These are phyloP conservation scores for Dendropsophus ebraccatus DNA, from an alignment of 2,113 vertebrate species.

Conservation along the genomic window DNA sequence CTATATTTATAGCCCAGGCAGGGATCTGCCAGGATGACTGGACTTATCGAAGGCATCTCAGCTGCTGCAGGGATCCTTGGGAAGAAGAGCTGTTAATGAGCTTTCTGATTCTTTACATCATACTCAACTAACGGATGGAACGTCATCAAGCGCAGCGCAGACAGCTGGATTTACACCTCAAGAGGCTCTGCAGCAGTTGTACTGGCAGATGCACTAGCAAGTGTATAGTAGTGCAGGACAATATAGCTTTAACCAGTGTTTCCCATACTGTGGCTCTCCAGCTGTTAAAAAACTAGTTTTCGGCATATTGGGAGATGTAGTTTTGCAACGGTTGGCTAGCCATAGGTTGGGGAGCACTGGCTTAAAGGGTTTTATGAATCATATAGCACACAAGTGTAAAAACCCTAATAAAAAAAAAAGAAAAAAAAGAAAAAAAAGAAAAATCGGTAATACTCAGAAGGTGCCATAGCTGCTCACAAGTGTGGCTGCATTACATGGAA, in stretches of 20 bases:
- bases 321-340: too few relatives aligned
- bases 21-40: conserved; percentile 20
- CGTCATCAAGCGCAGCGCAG: not conserved
- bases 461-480: not conserved
- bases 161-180: conserved; percentile 22
- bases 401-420: too few relatives aligned
- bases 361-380: not conserved
- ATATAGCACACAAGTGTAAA: not conserved
- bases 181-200: conserved; percentile 28
- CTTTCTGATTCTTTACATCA: not conserved
- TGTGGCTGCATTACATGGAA: not conserved
- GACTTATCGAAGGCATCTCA: conserved; percentile 19
- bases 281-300: too few relatives aligned
- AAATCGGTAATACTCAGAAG: not conserved
- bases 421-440: too few relatives aligned
- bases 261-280: too few relatives aligned
- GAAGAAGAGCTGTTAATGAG: conserved; percentile 11
- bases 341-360: not conserved
- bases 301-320: too few relatives aligned
- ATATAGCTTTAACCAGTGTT: not conserved
- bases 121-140: not conserved
- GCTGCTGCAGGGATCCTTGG: conserved; percentile 8
- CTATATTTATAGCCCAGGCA: conserved; percentile 10
- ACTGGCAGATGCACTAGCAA: not conserved
- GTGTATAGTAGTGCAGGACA: too few relatives aligned